These are phyloP conservation scores for Argya squamiceps DNA, from an alignment of 2,797 vertebrate species.

Conservation along the genomic window DNA sequence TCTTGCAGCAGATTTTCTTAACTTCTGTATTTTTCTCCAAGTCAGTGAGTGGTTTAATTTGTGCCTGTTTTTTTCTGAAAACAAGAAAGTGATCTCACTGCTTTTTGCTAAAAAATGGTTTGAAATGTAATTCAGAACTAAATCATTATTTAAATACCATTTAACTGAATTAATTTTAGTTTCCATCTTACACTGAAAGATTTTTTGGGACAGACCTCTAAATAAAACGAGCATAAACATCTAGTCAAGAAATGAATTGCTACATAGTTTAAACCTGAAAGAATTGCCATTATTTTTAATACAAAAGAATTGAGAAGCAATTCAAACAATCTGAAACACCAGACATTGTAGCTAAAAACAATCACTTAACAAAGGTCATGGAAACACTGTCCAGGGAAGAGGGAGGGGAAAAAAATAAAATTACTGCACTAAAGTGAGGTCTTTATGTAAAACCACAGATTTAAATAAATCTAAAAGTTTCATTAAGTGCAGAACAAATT, in stretches of 20 bases:
- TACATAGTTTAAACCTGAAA: neutral
- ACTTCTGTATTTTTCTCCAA: neutral
- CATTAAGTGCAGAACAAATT: neutral
- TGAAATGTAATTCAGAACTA: neutral
- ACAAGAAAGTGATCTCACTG: neutral
- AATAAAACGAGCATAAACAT: neutral
- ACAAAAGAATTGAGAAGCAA: neutral
- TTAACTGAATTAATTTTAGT: neutral
- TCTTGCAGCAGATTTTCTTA: neutral
- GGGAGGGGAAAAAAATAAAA: neutral
- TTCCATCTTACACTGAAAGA: neutral
- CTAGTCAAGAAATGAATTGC: neutral
- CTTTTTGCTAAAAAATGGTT: neutral
- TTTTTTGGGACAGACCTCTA: neutral
- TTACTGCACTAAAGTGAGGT: neutral
- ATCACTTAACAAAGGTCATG: neutral
- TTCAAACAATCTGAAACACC: neutral
- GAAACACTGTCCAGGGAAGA: neutral
- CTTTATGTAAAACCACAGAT: neutral
- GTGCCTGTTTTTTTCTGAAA: neutral
- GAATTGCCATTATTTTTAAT: neutral
- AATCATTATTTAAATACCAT: neutral
- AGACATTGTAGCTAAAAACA: neutral
- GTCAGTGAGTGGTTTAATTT: neutral
- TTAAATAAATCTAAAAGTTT: neutral